These are phyloP conservation scores for Metellina segmentata DNA, from an alignment of 2,888 invertebrate genomes.

Conservation along the genomic window DNA sequence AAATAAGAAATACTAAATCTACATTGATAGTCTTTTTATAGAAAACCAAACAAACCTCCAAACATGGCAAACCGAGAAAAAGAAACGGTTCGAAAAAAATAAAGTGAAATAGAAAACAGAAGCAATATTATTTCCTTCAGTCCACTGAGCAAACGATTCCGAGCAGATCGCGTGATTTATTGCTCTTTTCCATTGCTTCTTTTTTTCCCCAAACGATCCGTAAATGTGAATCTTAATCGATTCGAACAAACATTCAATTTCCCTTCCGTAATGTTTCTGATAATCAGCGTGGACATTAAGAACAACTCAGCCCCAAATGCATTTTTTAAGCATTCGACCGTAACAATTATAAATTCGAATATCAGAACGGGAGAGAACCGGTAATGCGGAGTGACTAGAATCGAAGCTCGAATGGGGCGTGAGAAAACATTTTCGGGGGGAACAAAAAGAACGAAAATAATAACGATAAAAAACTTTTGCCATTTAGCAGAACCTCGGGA, in stretches of 20 bases:
- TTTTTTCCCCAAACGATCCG: constrained; percentile 27
- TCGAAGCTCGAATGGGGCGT: constrained; percentile 42
- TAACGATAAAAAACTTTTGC: not conserved
- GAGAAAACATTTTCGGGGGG: constrained; percentile 43
- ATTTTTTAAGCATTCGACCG: constrained; percentile 23
- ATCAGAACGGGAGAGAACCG: not conserved
- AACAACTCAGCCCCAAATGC: constrained; percentile 4
- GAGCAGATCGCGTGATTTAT: constrained; percentile 49
- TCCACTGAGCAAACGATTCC: constrained; percentile 25
- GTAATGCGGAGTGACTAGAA: constrained; percentile 18
- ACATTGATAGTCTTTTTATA: constrained; percentile 11
- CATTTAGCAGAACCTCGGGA: constrained; percentile 43
- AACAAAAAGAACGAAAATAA: not conserved
- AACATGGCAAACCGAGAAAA: not conserved
- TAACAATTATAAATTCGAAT: constrained; percentile 54
- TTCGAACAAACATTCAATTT: constrained; percentile 46
- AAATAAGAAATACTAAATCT: not conserved
- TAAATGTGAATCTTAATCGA: constrained; percentile 53
- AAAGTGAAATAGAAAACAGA: constrained; percentile 19
- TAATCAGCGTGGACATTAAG: constrained; percentile 52
- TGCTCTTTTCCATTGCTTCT: not conserved
- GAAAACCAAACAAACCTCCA: constrained; percentile 26
- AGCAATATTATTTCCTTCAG: constrained; percentile 45
- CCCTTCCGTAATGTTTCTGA: constrained; percentile 34
- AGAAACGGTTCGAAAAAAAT: not conserved